phyloP scores from a whole-genome alignment of 2,113 vertebrate genomes.

The Laterallus jamaicensis region DNA sequence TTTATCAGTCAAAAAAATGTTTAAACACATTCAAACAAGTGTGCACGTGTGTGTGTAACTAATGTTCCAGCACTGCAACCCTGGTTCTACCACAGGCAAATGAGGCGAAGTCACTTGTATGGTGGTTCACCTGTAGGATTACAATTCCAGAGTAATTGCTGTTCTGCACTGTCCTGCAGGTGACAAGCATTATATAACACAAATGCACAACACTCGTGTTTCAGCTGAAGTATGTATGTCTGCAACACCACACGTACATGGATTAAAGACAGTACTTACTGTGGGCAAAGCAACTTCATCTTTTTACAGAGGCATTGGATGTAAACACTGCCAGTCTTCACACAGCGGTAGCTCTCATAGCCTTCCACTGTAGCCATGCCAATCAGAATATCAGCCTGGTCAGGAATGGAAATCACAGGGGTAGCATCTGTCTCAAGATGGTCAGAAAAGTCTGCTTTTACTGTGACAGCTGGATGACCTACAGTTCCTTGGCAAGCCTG shows the following conservation, averaged over 20 bases:
- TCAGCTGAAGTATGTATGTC: background rate
- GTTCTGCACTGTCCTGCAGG: background rate
- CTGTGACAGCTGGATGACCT: conserved; percentile 1
- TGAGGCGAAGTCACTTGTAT: background rate
- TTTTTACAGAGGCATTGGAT: conserved; percentile 81
- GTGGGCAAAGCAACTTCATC: conserved; percentile 50
- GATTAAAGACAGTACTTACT: conserved; percentile 33
- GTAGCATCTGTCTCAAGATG: conserved; percentile 52
- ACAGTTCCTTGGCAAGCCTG: conserved; percentile 73
- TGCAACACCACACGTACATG: background rate
- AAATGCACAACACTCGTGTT: background rate
- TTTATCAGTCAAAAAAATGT: background rate
- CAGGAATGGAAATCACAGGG: conserved; percentile 35
- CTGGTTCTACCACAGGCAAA: background rate
- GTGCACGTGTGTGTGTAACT: background rate
- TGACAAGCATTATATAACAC: background rate
- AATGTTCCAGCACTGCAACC: background rate
- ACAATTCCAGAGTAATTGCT: background rate
- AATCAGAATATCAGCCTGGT: conserved; percentile 76
- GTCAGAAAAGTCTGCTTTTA: background rate
- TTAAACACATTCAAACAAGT: background rate
- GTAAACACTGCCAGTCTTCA: conserved; percentile 70
- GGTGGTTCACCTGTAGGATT: background rate
- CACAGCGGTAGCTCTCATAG: conserved; percentile 58
- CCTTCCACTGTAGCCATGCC: conserved; percentile 78